Percentiles rank a stretch among this genome's conserved stretches.
Conservation (phyloP, 2,113 vertebrate species). For the Platichthys stellatus region DNA sequence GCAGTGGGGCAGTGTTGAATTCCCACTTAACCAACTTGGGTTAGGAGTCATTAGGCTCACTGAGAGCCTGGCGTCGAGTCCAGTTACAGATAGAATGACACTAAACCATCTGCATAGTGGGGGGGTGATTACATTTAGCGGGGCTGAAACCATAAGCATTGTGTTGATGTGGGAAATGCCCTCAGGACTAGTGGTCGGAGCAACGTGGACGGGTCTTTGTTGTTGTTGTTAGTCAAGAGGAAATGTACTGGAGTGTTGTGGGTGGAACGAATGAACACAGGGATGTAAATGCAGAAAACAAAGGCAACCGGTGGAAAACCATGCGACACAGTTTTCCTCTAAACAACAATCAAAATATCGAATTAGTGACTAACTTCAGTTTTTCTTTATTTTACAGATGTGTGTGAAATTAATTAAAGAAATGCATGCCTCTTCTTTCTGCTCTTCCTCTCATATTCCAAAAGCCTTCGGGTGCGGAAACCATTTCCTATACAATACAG, state of each 20-base stretch:
- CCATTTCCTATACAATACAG: not conserved
- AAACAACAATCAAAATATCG: not conserved
- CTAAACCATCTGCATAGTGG: conserved; percentile 73
- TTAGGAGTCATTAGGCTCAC: conserved; percentile 73
- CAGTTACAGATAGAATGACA: conserved; percentile 78
- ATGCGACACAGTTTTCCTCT: not conserved
- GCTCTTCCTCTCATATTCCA: no score
- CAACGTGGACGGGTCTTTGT: not conserved
- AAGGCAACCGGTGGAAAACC: not conserved
- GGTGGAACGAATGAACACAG: not conserved
- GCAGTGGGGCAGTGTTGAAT: conserved; percentile 57
- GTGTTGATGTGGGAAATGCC: conserved; percentile 59
- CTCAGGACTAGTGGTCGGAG: conserved; percentile 21
- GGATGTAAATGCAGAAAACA: not conserved
- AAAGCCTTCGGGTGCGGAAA: no score
- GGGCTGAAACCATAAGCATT: conserved; percentile 58
- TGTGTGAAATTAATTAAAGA: no score
- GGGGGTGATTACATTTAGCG: conserved; percentile 49
- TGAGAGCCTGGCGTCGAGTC: conserved; percentile 64
- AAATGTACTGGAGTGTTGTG: conserved; percentile 5
- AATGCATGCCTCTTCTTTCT: no score
- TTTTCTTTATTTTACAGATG: no score
- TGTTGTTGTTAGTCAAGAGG: conserved; percentile 20
- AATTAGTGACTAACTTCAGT: not conserved
- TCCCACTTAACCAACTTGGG: conserved; percentile 74